phyloP scores from a whole-genome alignment of 1,140 invertebrate species.

The Apis cerana region DNA sequence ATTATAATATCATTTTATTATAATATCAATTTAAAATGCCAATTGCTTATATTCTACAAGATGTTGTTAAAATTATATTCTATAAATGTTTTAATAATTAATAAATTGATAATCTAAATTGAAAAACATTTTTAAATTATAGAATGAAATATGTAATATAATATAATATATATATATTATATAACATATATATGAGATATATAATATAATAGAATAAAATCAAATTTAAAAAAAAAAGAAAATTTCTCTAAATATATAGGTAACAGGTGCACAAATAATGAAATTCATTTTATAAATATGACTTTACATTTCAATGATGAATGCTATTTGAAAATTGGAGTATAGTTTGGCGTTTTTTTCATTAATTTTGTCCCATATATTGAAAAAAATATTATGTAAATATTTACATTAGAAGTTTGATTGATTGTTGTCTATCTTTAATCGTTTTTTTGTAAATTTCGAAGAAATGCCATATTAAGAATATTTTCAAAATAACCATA shows the following conservation, averaged over 20 bases:
- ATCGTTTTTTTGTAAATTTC: constrained; percentile 3
- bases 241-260: not conserved
- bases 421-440: not conserved
- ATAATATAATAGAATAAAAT: too few species aligned
- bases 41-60: constrained; percentile 13
- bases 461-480: constrained; percentile 22
- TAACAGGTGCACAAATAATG: not conserved
- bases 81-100: too few species aligned
- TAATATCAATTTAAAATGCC: not conserved
- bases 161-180: too few species aligned
- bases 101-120: too few species aligned
- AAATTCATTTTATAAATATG: not conserved
- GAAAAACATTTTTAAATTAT: too few species aligned
- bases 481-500: constrained; percentile 46
- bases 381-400: constrained; percentile 31
- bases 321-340: not conserved
- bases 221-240: not conserved
- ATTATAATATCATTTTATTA: not conserved
- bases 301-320: not conserved
- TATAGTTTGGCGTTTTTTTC: not conserved
- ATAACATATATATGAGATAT: too few species aligned
- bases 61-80: too few species aligned
- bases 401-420: constrained; percentile 11
- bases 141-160: too few species aligned
- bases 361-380: constrained; percentile 12